Percentiles rank a stretch among this genome's conserved stretches.
Conservation (phyloP, 2,113 vertebrate genomes). For the Accipiter cooperii region DNA sequence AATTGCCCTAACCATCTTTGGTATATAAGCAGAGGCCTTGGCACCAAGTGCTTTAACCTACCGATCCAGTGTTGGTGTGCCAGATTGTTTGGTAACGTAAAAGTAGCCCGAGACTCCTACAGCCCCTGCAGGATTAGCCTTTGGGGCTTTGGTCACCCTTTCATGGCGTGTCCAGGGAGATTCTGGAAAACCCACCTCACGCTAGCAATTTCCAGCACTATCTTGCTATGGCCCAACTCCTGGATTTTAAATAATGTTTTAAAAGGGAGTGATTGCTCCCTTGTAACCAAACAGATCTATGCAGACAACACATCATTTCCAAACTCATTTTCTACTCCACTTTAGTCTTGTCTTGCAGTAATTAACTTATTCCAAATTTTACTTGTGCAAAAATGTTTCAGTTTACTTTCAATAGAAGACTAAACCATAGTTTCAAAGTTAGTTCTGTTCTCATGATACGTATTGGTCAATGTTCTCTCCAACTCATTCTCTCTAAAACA, state of each 20-base stretch:
- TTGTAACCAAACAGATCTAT: neutral
- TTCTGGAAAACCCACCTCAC: neutral
- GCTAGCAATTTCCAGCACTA: neutral
- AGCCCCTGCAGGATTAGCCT: neutral
- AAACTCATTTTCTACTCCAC: neutral
- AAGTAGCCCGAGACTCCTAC: neutral
- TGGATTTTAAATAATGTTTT: neutral
- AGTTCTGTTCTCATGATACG: neutral
- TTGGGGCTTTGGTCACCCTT: neutral
- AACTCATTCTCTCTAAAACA: neutral
- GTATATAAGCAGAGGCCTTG: neutral
- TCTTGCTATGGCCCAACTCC: neutral
- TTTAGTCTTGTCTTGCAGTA: neutral
- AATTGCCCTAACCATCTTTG: neutral
- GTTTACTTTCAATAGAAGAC: neutral
- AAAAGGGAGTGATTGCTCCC: neutral
- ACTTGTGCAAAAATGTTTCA: neutral
- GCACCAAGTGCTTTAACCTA: neutral
- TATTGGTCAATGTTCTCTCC: neutral
- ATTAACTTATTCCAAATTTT: neutral
- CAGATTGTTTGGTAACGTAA: neutral
- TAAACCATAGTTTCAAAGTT: neutral
- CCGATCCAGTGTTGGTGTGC: neutral
- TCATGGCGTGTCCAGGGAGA: neutral
- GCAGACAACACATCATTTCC: neutral